Base-by-base conservation (phyloP, 1,140 invertebrate species). In the Pseudomyrmex concolor region DNA sequence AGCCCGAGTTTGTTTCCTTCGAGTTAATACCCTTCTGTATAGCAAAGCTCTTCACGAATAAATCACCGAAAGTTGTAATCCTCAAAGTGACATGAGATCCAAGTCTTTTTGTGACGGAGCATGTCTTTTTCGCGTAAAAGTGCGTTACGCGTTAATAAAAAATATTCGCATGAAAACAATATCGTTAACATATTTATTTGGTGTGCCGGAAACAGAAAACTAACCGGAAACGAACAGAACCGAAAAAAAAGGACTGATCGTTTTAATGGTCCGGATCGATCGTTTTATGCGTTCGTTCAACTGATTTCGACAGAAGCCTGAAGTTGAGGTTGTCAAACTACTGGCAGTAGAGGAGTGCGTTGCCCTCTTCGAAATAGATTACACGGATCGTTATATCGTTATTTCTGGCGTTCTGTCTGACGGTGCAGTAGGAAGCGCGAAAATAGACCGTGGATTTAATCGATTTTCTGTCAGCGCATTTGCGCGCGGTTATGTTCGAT, bases 391-490 rank as follows among this genome's bases (percentile, higher is more conserved):
- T 67, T 78, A 78, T 48, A 45, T 48, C 15, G 63, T 45, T 78
- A 78, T 78, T 78, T 54, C 19, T 50, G 51, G 43, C 64, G 34
- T 22, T 78, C 7, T 70, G 43, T 70, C 4, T 19, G 51, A 55
- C 34, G 34, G 34, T 45, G 43, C 17, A 45, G 67, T 77, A 19
- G 50, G 15, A 77, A 78, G 43, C 48, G 67, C 57, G 78, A 82
- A 73, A 73, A 82, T 71, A 81, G 55, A 72, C 55, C 19, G 13
- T n/a, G 48, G 51, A 19, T 77, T 77, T 57, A 62, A 76, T 83
- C 59, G 81, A 83, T 77, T 83, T 83, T 77, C 81, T 57, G 81
- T 64, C 60, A 45, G 12, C 34, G 34, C 12, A 12, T 76, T 51
- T 59, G 45, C 76, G 22, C 43, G 25, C 8, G 12, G 25, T 45